Evolutionary conservation across 2,888 invertebrate species (phyloP), one percentile per base, ranked within the genome.

Genomic region (Druceiella hillmani): DNA sequence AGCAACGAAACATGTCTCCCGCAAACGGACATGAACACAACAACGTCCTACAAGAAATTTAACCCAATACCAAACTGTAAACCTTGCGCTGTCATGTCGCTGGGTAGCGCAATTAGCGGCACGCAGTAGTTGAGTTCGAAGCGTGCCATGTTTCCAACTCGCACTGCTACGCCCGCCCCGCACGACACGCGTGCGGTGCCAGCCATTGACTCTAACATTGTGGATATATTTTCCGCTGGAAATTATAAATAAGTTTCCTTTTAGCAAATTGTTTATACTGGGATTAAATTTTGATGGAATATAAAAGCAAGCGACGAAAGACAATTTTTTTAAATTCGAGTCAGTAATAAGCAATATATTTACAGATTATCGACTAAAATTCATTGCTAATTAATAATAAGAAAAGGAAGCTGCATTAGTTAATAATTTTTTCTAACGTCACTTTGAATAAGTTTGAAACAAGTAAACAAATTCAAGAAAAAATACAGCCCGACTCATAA

Each of bases 61-160:
- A 87, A 76, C 17, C 89, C 90, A 49, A 91, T 78, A 20, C 91
- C 92, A 57, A 91, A 81, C 66, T 91, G 90, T 51, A 91, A 75
- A 27, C 88, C 88, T 44, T 77, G 76, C 34, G 76, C 67, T 36
- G 74, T 50, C 50, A 62, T 68, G 64, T 93, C 92, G 9, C 74
- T 79, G 41, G 70, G 62, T 47, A 76, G 71, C 45, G 76, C 77
- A 30, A 70, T 65, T 36, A 87, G 53, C 26, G 97, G 97, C 55
- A 87, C 65, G 61, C 89, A 87, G 68, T 97, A 93, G 74, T 97
- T 98, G 36, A 99, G 76, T 74, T 99, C 98, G 36, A 98, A 74
- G 39, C 95, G 76, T n/a, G 93, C 94, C 45, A 83, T 72, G 83
- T n/a, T 52, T 0, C 66, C 92, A 39, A 98, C 67, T 45, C 87